Percentiles rank a stretch among this genome's conserved stretches.
phyloP scores from a whole-genome alignment of 92 coral and sea anemone genomes.

The Bergia puertoricense region DNA sequence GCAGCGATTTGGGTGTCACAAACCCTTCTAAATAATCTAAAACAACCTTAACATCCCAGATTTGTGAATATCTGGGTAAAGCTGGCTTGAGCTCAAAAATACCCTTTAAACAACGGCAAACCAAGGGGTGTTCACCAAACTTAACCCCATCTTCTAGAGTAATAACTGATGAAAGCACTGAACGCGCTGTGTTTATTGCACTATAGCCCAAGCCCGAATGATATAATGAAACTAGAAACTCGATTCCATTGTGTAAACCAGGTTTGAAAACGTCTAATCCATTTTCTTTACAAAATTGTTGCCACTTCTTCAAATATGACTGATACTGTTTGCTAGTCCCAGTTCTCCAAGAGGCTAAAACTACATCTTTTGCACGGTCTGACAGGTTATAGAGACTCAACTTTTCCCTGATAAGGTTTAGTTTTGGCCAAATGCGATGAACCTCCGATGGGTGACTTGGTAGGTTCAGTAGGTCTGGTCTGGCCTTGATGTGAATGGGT shows the following conservation, averaged over 20 bases:
- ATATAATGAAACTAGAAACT: constrained; percentile 34
- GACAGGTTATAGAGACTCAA: too few relatives aligned
- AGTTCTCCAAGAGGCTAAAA: too few relatives aligned
- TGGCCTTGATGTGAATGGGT: too few relatives aligned
- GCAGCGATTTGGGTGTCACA: not conserved
- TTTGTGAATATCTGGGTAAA: constrained; percentile 49
- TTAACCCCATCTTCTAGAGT: constrained; percentile 26
- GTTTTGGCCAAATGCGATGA: too few relatives aligned
- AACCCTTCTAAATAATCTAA: constrained; percentile 36
- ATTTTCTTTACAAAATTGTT: too few relatives aligned
- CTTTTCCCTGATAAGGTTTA: too few relatives aligned
- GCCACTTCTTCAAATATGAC: too few relatives aligned
- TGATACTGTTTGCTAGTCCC: too few relatives aligned
- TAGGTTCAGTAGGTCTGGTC: too few relatives aligned
- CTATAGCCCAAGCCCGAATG: constrained; percentile 56
- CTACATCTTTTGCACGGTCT: too few relatives aligned
- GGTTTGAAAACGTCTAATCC: not conserved
- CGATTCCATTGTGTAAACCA: constrained; percentile 36
- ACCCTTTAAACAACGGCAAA: constrained; percentile 49
- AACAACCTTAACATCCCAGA: constrained; percentile 59
- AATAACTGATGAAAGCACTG: constrained; percentile 44
- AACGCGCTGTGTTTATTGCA: constrained; percentile 52
- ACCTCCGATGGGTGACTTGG: too few relatives aligned
- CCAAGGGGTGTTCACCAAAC: constrained; percentile 51
- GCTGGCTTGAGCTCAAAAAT: constrained; percentile 58